Base-by-base conservation (phyloP, 2,113 vertebrate species). In the Campylorhamphus procurvoides region DNA sequence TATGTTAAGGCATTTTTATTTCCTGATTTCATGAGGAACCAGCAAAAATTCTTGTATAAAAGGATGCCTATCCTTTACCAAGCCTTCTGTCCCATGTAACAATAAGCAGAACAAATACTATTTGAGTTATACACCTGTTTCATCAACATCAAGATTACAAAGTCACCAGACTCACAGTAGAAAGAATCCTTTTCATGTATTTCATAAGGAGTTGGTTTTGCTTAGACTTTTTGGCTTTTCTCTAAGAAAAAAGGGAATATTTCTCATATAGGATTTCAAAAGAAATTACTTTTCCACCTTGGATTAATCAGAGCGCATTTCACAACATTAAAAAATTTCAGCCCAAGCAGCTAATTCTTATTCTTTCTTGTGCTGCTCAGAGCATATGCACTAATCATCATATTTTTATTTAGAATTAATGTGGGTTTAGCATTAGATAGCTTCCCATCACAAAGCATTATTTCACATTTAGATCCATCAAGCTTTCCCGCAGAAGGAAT, bases 291-390 rank as follows among this genome's bases (percentile, higher is more conserved):
- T 76, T 66, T 53, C 20, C 56, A 37, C 47, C 58, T 84, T 49
- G 23, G 88, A 81, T 53, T 88, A 75, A 84, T 55, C 53, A 64
- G 11, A 27, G 31, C 40, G 23, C 37, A 10, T 66, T 83, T 68
- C 80, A 59, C 62, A 93, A 90, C 35, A 89, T 63, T n/a, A 85
- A 69, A 91, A 90, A 39, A 67, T 31, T 77, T 87, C 93, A 92
- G 47, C 53, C 71, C 14, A 62, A 67, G 74, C 35, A 85, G 39
- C 40, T 90, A 89, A 89, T 87, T 81, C 59, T 77, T 71, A 47
- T 66, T 89, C 88, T 80, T 86, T 58, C 18, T 78, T n/a, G 25
- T 35, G 40, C 28, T 72, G 63, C 68, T 86, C 59, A 52, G 52
- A 78, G 47, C 3, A 40, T 6, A 55, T 9, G 27, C 68, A 79